Evolutionary conservation across 2,113 vertebrate genomes (phyloP).

Genomic region (Scomber colias): DNA sequence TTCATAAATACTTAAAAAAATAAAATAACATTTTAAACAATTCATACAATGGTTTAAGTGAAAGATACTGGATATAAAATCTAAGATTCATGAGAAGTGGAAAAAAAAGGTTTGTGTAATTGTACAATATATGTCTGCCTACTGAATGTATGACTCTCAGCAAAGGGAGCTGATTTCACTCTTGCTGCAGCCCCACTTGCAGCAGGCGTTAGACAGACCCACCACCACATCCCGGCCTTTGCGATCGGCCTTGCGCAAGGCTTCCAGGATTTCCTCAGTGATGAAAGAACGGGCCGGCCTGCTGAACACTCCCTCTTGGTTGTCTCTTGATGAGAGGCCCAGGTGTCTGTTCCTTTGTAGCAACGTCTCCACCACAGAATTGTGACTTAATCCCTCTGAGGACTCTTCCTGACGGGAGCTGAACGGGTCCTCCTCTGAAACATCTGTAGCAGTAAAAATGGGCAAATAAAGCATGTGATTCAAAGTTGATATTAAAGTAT

Average conservation of each 20-base stretch:
- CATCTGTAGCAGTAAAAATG: constrained; percentile 58
- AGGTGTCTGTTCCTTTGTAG: constrained; percentile 74
- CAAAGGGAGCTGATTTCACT: constrained; percentile 90
- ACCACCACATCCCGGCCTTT: constrained; percentile 84
- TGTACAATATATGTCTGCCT: constrained; percentile 4
- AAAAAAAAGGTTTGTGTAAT: constrained; percentile 6
- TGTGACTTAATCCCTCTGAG: constrained; percentile 62
- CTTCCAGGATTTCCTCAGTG: constrained; percentile 83
- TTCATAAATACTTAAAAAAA: background rate
- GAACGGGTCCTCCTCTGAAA: constrained; percentile 76
- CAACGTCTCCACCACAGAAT: constrained; percentile 54
- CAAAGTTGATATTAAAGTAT: background rate
- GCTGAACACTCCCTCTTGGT: constrained; percentile 66
- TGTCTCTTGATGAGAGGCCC: constrained; percentile 39
- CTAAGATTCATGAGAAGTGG: background rate
- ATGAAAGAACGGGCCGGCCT: constrained; percentile 76
- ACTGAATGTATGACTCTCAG: constrained; percentile 63
- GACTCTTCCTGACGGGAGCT: constrained; percentile 68
- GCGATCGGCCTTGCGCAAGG: constrained; percentile 81
- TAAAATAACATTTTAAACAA: constrained; percentile 11
- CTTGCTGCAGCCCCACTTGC: constrained; percentile 91
- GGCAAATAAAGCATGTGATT: background rate
- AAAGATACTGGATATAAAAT: constrained; percentile 13
- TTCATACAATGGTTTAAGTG: background rate
- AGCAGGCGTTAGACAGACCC: constrained; percentile 89